phyloP scores from a whole-genome alignment of 2,113 vertebrate genomes.

The Phaethornis superciliosus region DNA sequence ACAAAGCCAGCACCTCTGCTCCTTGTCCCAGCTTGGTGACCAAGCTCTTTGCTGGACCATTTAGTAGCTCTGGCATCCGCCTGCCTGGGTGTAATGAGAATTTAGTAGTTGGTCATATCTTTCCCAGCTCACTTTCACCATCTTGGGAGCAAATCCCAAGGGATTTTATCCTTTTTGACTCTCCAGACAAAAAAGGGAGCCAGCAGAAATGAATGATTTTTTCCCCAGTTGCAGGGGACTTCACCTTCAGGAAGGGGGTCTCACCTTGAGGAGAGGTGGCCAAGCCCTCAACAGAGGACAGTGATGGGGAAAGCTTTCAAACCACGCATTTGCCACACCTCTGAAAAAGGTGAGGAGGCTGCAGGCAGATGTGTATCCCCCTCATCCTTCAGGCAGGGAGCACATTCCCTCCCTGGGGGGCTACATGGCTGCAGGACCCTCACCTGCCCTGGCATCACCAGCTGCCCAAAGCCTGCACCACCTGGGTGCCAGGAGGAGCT shows the following conservation, averaged over 20 bases:
- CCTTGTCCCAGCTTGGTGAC: background rate
- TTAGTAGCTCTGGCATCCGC: background rate
- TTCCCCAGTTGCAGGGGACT: no score
- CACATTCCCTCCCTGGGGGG: background rate
- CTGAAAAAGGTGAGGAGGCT: rapidly evolving
- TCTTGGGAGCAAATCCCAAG: background rate
- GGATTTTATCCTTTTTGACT: background rate
- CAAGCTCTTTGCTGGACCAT: background rate
- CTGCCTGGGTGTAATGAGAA: background rate
- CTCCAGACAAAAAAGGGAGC: background rate
- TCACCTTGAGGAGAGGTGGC: background rate
- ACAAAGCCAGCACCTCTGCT: background rate
- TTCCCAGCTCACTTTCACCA: background rate
- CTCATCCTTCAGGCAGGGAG: background rate
- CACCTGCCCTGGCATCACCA: background rate
- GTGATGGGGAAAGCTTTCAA: rapidly evolving
- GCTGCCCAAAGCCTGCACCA: background rate
- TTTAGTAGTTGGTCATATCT: background rate
- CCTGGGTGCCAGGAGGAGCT: background rate
- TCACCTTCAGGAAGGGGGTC: background rate
- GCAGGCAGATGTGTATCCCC: background rate
- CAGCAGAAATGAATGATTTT: background rate
- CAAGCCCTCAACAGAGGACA: rapidly evolving
- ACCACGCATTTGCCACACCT: background rate
- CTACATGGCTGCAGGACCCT: rapidly evolving